Evolutionary conservation across 2,888 invertebrate genomes (phyloP).

Genomic region (Aphodius granarius): DNA sequence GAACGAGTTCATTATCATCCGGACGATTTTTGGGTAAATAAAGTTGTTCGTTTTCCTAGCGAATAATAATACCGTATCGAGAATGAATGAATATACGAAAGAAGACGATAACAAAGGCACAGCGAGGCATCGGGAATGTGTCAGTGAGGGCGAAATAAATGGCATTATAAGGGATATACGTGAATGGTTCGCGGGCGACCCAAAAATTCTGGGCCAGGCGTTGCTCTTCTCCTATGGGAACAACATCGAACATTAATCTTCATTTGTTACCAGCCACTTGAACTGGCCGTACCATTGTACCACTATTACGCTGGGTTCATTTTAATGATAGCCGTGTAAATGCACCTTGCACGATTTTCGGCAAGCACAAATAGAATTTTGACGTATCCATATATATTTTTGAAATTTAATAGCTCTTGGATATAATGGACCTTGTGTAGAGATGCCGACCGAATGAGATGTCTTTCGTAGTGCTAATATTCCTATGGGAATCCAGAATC

Average conservation of each 20-base stretch:
- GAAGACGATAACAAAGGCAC: constrained; percentile 19
- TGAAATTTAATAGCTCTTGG: background rate
- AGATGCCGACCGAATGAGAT: background rate
- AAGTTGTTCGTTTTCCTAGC: constrained; percentile 37
- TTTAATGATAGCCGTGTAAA: background rate
- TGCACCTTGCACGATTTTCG: constrained; percentile 5
- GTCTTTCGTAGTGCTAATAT: background rate
- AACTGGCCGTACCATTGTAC: constrained; percentile 49
- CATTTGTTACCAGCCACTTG: constrained; percentile 54
- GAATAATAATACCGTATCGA: background rate
- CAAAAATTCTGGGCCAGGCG: constrained; percentile 27
- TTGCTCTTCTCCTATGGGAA: constrained; percentile 43
- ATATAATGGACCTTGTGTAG: background rate
- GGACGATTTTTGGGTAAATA: constrained; percentile 40
- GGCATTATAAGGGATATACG: constrained; percentile 30
- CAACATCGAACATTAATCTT: constrained; percentile 49
- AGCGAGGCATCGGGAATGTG: constrained; percentile 43
- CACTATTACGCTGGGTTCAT: background rate
- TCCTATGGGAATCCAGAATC: background rate
- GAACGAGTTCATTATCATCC: constrained; percentile 37
- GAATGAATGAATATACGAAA: background rate
- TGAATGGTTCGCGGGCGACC: constrained; percentile 23
- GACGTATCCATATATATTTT: background rate
- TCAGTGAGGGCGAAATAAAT: constrained; percentile 48
- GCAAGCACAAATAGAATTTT: constrained; percentile 4